Evolutionary conservation across 2,113 vertebrate genomes (phyloP).

Genomic region (Triplophysa dalaica): DNA sequence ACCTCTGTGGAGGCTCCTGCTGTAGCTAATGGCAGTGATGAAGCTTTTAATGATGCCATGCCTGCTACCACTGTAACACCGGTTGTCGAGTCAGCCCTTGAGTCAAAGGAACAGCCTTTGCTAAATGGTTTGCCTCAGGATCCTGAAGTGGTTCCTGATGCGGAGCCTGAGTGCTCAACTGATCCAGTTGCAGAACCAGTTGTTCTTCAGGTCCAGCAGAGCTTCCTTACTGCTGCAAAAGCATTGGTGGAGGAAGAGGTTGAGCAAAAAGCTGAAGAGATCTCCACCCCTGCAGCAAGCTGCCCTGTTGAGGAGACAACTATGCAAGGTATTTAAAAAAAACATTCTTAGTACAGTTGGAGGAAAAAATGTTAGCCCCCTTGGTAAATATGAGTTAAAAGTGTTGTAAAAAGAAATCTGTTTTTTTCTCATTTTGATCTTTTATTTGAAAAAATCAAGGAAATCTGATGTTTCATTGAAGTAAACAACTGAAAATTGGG

Average conservation of each 20-base stretch:
- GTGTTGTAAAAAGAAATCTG: not conserved
- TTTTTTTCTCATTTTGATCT: not conserved
- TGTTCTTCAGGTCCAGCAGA: conserved; percentile 62
- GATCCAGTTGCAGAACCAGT: conserved; percentile 79
- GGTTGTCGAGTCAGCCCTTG: conserved; percentile 51
- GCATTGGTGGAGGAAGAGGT: conserved; percentile 37
- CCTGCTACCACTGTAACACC: conserved; percentile 27
- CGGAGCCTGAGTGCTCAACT: conserved; percentile 70
- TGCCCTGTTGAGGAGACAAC: conserved; percentile 76
- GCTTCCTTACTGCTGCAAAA: conserved; percentile 49
- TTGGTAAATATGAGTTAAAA: too few relatives aligned
- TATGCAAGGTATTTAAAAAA: conserved; percentile 74
- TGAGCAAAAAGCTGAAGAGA: conserved; percentile 61
- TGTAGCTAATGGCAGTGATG: conserved; percentile 3
- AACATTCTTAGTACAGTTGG: too few relatives aligned
- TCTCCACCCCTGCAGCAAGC: conserved; percentile 58
- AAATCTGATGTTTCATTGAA: too few relatives aligned
- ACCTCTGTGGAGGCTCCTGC: not conserved
- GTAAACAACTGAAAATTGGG: too few relatives aligned
- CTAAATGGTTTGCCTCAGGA: conserved; percentile 81
- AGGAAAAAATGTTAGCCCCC: too few relatives aligned
- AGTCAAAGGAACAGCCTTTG: conserved; percentile 74
- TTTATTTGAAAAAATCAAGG: not conserved
- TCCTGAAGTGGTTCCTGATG: conserved; percentile 65
- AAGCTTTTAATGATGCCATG: conserved; percentile 18